These are phyloP conservation scores for Artibeus jamaicensis DNA, from an alignment of 2,797 vertebrate genomes.

Conservation along the genomic window DNA sequence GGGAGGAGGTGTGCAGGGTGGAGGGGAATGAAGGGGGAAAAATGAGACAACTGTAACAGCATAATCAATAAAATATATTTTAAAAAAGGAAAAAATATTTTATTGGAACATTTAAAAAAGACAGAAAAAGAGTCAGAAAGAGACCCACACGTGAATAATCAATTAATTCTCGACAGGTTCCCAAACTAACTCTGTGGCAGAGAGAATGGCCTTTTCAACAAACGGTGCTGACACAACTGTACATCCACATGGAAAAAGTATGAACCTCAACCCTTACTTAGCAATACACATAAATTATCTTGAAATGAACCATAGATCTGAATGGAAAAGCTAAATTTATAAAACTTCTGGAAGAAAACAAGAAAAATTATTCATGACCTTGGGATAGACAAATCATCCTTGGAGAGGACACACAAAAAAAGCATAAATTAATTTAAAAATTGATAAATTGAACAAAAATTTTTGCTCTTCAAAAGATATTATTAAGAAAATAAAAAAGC, in stretches of 20 bases:
- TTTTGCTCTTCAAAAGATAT: background rate
- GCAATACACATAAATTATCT: background rate
- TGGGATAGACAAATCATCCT: background rate
- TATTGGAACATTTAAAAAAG: background rate
- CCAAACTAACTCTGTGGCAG: fast-evolving
- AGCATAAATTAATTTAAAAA: background rate
- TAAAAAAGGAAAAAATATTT: too few species aligned
- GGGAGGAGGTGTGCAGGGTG: too few species aligned
- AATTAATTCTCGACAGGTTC: background rate
- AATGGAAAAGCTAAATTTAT: background rate
- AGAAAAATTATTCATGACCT: background rate
- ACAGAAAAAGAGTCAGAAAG: background rate
- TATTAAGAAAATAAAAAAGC: background rate
- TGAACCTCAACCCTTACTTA: background rate
- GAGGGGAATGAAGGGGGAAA: too few species aligned
- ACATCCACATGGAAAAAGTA: background rate
- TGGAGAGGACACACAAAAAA: background rate
- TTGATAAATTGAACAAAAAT: background rate
- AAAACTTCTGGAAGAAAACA: conserved; percentile 33
- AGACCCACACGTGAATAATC: background rate
- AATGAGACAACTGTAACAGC: too few species aligned
- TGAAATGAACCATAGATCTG: background rate
- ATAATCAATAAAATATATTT: too few species aligned
- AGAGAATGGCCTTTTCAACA: background rate
- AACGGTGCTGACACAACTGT: background rate